Evolutionary conservation across 2,113 vertebrate species (phyloP), one percentile per base, ranked within the genome.

Genomic region (Neomonachus schauinslandi): DNA sequence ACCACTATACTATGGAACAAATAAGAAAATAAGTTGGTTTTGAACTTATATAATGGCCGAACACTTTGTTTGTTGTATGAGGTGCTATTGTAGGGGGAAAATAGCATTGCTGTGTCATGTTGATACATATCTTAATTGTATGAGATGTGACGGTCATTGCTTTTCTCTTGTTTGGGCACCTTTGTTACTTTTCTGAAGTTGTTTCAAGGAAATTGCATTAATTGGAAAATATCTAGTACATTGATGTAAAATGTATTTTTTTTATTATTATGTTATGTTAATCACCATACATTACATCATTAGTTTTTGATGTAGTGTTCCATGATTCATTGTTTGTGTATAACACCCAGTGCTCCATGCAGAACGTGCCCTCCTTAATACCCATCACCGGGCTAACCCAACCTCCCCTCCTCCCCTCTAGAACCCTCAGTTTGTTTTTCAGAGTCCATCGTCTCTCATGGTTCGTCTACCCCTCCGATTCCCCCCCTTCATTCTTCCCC

Each of bases 201-300:
- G 28, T 59, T 94, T 96, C 22, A 82, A 61, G 15, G 39, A 84
- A 97, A 97, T 89, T 69, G 22, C n/a, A 81, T 86, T 94, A 92
- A 96, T 89, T 95, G 49, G 57, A 61, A 97, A 97, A 77, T 39
- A 96, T 63, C 36, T 93, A 71, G 33, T 72, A 85, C 16, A 94
- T 97, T 88, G 76, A 80, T 82, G 15, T 57, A 69, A 84, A 87
- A 3, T 69, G 13, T 22, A 57, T 90, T 88, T n/a, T 55, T 96
- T 7, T 85, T 46, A 46, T 46, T 46, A 46, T 46, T 46, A 46
- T 46, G 46, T 46, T 46, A 46, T 46, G 7, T 46, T 46, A 46
- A 46, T 46, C 46, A 46, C 46, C 46, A 46, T 46, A 46, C 46
- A 46, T 46, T 46, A 46, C 46, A 46, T 46, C 46, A 46, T 46